Base-by-base conservation (phyloP, 92 coral and sea anemone species). In the Chrysogorgia sp. region DNA sequence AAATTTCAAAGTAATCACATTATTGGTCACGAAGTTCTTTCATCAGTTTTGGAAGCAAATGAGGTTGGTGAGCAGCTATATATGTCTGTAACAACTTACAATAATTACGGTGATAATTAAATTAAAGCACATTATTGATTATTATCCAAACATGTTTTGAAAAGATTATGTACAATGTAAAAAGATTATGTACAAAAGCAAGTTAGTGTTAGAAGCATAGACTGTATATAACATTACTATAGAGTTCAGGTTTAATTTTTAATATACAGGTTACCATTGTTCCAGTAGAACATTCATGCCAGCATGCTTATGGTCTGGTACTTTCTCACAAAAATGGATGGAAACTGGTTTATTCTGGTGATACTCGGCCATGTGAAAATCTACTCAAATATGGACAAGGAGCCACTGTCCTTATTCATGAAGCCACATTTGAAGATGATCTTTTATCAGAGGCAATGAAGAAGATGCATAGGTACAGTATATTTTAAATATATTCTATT, bases 361-460 rank as follows among this genome's bases (percentile, higher is more conserved):
- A 94, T 56, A 91, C 98, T 14, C 66, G 97, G 19, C 98, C 97
- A 19, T 87, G 97, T 52, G 70, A 67, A 49, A 60, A 41, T 25
- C 84, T 94, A 25, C 86, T 91, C 35, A 74, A 85, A 15, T 92
- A 31, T 88, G 98, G 98, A 3, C 33, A 22, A 7, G 87, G 58
- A n/a, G 98, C 98, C 20, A 92, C 91, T 50, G 88, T 94, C 29
- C 90, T 94, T 48, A 94, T 94, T 64, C 98, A 94, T 71, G 98
- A 94, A 81, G 98, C 98, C 14, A 94, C 98, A 47, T 81, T 94
- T 20, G 98, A 94, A 59, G 97, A 94, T 70, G 94, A 85, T 37
- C 86, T 94, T 20, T 67, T 82, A 24, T 50, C 71, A 10, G 97
- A 91, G 74, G 98, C 98, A 20, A 37, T 91, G 61, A 92, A 75